These are phyloP conservation scores for Pseudanteris insignis DNA, from an alignment of 2,888 invertebrate species.

Conservation along the genomic window DNA sequence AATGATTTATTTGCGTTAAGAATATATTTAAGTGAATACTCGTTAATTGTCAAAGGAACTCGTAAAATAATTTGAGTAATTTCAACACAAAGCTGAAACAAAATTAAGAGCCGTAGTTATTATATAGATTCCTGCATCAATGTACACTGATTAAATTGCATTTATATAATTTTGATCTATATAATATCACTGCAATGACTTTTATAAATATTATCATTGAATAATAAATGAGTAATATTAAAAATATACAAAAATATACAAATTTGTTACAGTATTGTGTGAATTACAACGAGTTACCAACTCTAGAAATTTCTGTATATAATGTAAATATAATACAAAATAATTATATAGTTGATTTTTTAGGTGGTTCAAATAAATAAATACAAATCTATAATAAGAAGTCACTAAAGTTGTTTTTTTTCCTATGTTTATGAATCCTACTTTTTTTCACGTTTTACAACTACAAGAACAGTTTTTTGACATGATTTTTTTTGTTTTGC, in stretches of 20 bases:
- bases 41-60: conserved; percentile 30
- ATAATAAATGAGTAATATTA: too few relatives aligned
- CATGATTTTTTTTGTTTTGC: conserved; percentile 6
- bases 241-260: too few relatives aligned
- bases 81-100: conserved; percentile 27
- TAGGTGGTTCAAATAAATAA: conserved; percentile 58
- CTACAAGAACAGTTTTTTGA: neutral
- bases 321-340: conserved; percentile 65
- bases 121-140: too few relatives aligned
- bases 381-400: conserved; percentile 31
- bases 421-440: too few relatives aligned
- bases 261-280: conserved; percentile 50
- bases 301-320: conserved; percentile 59
- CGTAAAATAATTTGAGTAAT: conserved; percentile 20
- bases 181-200: too few relatives aligned
- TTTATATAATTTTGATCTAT: too few relatives aligned
- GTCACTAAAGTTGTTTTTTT: too few relatives aligned
- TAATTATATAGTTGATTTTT: conserved; percentile 51
- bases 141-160: too few relatives aligned
- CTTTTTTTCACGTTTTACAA: too few relatives aligned
- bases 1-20: conserved; percentile 27
- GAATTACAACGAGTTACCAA: conserved; percentile 48
- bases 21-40: conserved; percentile 27
- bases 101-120: too few relatives aligned
- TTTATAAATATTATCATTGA: too few relatives aligned